A percentile compares a stretch with the other conserved stretches of the same genome.
Conservation (phyloP, 2,113 vertebrate genomes). For the Pomatorhinus ruficollis region DNA sequence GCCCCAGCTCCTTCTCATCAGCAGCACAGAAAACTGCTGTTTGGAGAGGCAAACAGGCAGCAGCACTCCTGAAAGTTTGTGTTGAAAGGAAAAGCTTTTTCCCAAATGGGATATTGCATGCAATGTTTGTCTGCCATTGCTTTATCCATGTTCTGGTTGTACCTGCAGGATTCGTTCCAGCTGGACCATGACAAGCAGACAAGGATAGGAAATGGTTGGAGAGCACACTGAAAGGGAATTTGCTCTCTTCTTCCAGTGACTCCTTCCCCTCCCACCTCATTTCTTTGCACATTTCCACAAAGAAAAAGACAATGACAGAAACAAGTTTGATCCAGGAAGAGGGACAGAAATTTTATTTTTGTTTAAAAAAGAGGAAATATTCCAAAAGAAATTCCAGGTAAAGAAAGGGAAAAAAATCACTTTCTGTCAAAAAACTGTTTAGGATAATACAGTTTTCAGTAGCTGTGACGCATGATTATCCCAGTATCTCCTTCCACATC, state of each 20-base stretch:
- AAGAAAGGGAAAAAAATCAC: rapidly evolving
- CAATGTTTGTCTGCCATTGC: rapidly evolving
- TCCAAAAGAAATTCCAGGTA: background rate
- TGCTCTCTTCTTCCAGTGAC: background rate
- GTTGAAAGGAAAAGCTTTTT: background rate
- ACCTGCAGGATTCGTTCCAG: background rate
- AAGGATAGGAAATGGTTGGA: rapidly evolving
- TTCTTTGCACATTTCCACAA: background rate
- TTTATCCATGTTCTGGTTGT: background rate
- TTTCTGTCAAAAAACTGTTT: background rate
- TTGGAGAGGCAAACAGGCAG: background rate
- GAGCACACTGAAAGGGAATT: background rate
- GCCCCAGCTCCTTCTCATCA: rapidly evolving
- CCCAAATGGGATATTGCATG: background rate
- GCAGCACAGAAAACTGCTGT: background rate
- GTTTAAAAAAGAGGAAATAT: background rate
- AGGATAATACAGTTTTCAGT: background rate
- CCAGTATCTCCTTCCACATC: background rate
- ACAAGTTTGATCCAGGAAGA: background rate
- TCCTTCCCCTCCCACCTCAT: background rate
- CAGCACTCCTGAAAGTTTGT: background rate
- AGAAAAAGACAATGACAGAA: background rate
- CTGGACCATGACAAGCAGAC: rapidly evolving
- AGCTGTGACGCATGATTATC: background rate
- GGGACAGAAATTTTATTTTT: background rate